Conservation (phyloP, 2,113 vertebrate genomes). For the Chitala chitala region DNA sequence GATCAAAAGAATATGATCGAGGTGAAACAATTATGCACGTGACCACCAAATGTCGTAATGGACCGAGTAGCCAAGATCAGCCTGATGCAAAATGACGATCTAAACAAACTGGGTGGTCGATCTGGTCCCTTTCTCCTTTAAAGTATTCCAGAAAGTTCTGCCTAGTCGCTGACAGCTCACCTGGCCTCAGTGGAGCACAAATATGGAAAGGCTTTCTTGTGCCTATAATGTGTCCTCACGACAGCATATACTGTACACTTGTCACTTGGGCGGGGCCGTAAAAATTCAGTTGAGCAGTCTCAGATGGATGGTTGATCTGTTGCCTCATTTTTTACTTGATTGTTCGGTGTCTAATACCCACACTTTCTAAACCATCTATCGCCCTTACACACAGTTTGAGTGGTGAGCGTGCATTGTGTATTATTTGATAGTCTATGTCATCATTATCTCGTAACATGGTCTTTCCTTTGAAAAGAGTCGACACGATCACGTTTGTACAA, state of each 20-base stretch:
- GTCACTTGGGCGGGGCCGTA: constrained; percentile 8
- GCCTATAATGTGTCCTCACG: constrained; percentile 1
- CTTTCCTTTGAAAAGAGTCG: no score
- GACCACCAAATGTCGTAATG: neutral
- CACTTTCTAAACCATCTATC: no score
- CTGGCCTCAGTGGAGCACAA: neutral
- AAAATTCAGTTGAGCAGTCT: neutral
- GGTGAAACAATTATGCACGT: neutral
- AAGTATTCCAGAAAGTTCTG: constrained; percentile 9
- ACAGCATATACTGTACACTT: neutral
- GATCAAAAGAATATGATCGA: neutral
- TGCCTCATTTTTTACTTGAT: neutral
- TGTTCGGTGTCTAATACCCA: neutral
- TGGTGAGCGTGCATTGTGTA: no score
- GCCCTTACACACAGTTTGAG: no score
- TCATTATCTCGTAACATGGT: no score
- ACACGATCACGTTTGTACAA: no score
- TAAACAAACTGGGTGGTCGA: neutral
- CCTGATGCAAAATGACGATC: neutral
- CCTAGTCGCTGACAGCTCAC: neutral
- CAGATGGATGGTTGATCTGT: neutral
- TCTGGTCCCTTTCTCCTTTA: constrained; percentile 3
- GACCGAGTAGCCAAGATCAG: constrained; percentile 2
- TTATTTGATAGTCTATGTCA: no score
- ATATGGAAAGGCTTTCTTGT: neutral